Percentiles rank a stretch among this genome's conserved stretches.
Evolutionary conservation across 2,113 vertebrate species (phyloP).

Genomic region (Xyrauchen texanus): DNA sequence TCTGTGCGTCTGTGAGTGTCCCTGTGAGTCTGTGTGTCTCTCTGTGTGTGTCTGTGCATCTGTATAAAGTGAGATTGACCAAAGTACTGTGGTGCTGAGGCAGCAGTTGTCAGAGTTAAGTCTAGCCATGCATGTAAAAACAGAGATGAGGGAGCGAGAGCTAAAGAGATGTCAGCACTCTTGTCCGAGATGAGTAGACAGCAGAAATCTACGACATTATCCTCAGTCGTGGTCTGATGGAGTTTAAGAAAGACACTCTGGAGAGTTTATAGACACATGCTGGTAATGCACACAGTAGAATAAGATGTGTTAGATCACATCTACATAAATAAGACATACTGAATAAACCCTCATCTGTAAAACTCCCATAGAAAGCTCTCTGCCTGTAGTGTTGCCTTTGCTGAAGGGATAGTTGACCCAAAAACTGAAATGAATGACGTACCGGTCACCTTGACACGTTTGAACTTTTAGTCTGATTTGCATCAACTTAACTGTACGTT

Average conservation of each 20-base stretch:
- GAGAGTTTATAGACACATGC: background rate
- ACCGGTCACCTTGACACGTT: too few relatives aligned
- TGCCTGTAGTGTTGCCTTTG: too few relatives aligned
- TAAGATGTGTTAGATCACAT: background rate
- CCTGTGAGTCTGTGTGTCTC: too few relatives aligned
- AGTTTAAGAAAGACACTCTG: background rate
- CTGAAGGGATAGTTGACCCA: too few relatives aligned
- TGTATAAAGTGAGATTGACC: background rate
- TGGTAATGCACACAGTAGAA: background rate
- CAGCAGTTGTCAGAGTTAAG: slow-evolving; percentile 23
- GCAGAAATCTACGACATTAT: slow-evolving; percentile 26
- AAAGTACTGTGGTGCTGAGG: slow-evolving; percentile 23
- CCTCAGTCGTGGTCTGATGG: background rate
- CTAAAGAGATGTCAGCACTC: slow-evolving; percentile 24
- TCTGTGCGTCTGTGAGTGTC: too few relatives aligned
- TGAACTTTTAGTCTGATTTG: too few relatives aligned
- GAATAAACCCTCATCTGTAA: too few relatives aligned
- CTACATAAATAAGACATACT: background rate
- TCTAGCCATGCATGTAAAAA: slow-evolving; percentile 22
- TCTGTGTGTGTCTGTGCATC: background rate
- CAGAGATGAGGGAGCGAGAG: background rate
- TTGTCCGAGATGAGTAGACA: slow-evolving; percentile 7
- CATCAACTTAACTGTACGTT: too few relatives aligned
- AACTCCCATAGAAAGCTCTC: background rate
- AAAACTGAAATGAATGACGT: too few relatives aligned